These are phyloP conservation scores for Drosophila limbata DNA, from an alignment of 2,888 invertebrate species.

Conservation along the genomic window DNA sequence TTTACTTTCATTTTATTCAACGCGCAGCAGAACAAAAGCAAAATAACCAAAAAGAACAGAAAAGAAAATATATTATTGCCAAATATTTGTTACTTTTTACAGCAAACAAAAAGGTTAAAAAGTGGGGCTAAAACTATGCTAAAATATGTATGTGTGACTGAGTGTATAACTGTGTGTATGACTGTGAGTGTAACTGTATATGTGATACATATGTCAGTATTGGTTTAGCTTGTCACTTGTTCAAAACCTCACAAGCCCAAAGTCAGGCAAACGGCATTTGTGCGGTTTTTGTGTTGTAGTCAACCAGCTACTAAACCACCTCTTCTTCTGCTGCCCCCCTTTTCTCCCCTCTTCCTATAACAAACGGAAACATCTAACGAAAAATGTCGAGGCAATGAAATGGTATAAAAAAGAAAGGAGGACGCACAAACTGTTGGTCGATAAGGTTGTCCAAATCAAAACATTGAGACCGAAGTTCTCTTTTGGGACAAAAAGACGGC, in stretches of 20 bases:
- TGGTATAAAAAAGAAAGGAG: constrained; percentile 25
- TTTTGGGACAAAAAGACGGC: constrained; percentile 31
- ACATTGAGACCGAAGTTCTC: constrained; percentile 61
- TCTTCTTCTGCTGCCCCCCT: not conserved
- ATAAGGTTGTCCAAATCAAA: constrained; percentile 76
- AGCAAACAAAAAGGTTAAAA: constrained; percentile 42
- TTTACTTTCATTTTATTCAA: constrained; percentile 70
- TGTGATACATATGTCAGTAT: constrained; percentile 19
- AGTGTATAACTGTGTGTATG: constrained; percentile 5
- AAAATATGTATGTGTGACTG: constrained; percentile 8
- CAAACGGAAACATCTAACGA: constrained; percentile 37
- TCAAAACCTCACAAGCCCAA: constrained; percentile 47
- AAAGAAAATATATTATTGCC: constrained; percentile 38
- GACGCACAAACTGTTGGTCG: constrained; percentile 67
- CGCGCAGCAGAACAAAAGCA: constrained; percentile 44
- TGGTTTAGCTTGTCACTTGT: constrained; percentile 53
- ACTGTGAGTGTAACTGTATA: constrained; percentile 6
- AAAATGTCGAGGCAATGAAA: constrained; percentile 47
- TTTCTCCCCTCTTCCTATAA: not conserved
- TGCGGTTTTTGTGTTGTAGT: constrained; percentile 43
- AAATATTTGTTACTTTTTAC: constrained; percentile 65
- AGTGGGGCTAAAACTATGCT: constrained; percentile 24
- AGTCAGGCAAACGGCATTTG: constrained; percentile 42
- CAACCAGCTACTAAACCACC: not conserved
- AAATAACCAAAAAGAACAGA: constrained; percentile 18